These are phyloP conservation scores for Nomada hirtipes DNA, from an alignment of 2,888 invertebrate genomes.

Conservation along the genomic window DNA sequence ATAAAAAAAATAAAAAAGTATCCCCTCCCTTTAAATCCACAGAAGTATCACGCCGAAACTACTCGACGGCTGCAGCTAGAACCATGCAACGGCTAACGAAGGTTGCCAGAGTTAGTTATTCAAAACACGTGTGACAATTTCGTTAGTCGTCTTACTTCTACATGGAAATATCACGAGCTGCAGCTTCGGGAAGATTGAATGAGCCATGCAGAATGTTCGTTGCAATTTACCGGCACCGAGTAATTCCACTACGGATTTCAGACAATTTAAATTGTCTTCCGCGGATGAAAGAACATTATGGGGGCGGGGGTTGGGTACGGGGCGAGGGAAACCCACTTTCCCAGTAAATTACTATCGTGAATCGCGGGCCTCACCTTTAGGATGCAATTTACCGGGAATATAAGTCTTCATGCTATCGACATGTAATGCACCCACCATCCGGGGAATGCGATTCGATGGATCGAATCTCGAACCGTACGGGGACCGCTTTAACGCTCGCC, in stretches of 20 bases:
- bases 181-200: conserved; percentile 43
- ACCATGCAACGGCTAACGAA: background rate
- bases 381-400: conserved; percentile 58
- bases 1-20: too few species aligned
- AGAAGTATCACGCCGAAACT: background rate
- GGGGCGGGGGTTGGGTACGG: conserved; percentile 4
- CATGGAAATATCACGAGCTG: conserved; percentile 39
- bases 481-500: background rate
- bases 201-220: conserved; percentile 47
- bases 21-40: too few species aligned
- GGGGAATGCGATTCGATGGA: conserved; percentile 39
- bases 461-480: conserved; percentile 17
- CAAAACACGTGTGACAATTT: conserved; percentile 17
- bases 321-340: conserved; percentile 46
- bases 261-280: conserved; percentile 63
- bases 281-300: conserved; percentile 64
- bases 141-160: background rate
- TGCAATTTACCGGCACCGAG: conserved; percentile 48
- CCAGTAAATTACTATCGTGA: conserved; percentile 56
- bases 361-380: conserved; percentile 57
- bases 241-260: conserved; percentile 57
- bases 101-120: background rate
- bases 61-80: too few species aligned
- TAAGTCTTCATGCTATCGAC: conserved; percentile 62
- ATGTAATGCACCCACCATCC: conserved; percentile 37